Evolutionary conservation across 2,888 invertebrate genomes (phyloP).

Genomic region (Spatulosminthurus flaviceps): DNA sequence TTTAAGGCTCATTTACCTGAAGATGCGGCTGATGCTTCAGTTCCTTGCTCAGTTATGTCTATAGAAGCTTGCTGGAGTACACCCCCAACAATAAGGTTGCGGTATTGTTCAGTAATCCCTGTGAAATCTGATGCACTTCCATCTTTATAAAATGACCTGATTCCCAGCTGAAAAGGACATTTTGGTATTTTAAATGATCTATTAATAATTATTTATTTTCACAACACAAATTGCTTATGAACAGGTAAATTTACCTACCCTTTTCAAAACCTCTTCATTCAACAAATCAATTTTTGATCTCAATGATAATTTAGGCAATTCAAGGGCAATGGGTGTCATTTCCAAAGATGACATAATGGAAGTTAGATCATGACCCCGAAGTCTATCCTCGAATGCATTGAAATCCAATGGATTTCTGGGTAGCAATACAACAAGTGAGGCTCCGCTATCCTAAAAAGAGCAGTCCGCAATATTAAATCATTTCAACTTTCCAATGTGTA

Average conservation of each 20-base stretch:
- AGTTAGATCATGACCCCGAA: slow-evolving; percentile 27
- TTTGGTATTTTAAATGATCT: too few species aligned
- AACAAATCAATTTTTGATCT: slow-evolving; percentile 29
- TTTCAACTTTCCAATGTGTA: not conserved
- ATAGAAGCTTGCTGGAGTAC: not conserved
- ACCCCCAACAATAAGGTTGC: not conserved
- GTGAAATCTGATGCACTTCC: not conserved
- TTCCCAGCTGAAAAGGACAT: slow-evolving; percentile 1
- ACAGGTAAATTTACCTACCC: slow-evolving; percentile 13
- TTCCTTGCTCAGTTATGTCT: slow-evolving; percentile 1
- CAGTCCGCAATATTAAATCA: not conserved
- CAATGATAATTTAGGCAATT: slow-evolving; percentile 25
- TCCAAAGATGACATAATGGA: not conserved
- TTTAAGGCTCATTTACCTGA: too few species aligned
- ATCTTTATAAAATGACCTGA: not conserved
- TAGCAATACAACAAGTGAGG: slow-evolving; percentile 11
- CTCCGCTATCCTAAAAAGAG: slow-evolving; percentile 9
- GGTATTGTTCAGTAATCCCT: not conserved
- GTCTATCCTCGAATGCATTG: slow-evolving; percentile 14
- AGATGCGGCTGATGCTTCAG: slow-evolving; percentile 11
- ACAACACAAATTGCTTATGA: too few species aligned
- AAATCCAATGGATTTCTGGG: slow-evolving; percentile 13
- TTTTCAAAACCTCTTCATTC: slow-evolving; percentile 19
- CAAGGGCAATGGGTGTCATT: not conserved
- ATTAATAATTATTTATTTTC: too few species aligned